Conservation (phyloP, 2,888 invertebrate species). For the Tenodera sinensis region DNA sequence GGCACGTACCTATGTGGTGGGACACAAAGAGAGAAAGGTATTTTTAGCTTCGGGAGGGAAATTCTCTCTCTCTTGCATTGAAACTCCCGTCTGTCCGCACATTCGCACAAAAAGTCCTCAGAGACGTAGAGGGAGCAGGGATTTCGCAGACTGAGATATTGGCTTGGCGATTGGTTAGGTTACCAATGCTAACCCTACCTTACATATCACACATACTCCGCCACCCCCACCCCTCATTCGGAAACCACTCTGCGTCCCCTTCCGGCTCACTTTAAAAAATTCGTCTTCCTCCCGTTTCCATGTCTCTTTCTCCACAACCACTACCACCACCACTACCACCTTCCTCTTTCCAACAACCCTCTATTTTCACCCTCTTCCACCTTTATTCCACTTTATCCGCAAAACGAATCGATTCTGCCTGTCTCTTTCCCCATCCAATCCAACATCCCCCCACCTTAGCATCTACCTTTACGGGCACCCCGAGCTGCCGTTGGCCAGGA, state of each 20-base stretch:
- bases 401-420: constrained; percentile 29
- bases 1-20: background rate
- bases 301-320: constrained; percentile 1
- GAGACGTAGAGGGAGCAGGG: background rate
- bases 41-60: background rate
- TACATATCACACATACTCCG: constrained; percentile 6
- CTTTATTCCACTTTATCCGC: constrained; percentile 32
- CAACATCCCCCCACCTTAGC: background rate
- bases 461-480: constrained; percentile 5
- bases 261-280: background rate
- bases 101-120: background rate
- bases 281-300: background rate
- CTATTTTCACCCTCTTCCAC: constrained; percentile 25
- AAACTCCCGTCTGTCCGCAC: constrained; percentile 1
- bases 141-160: constrained; percentile 7
- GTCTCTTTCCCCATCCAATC: constrained; percentile 2
- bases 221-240: background rate
- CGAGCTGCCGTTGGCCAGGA: background rate
- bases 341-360: background rate
- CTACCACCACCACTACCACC: background rate
- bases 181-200: constrained; percentile 6
- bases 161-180: constrained; percentile 14
- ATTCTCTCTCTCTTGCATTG: background rate
- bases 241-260: background rate
- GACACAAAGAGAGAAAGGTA: background rate